Evolutionary conservation across 2,888 invertebrate genomes (phyloP), one percentile per base, ranked within the genome.

Genomic region (Melanophora roralis): DNA sequence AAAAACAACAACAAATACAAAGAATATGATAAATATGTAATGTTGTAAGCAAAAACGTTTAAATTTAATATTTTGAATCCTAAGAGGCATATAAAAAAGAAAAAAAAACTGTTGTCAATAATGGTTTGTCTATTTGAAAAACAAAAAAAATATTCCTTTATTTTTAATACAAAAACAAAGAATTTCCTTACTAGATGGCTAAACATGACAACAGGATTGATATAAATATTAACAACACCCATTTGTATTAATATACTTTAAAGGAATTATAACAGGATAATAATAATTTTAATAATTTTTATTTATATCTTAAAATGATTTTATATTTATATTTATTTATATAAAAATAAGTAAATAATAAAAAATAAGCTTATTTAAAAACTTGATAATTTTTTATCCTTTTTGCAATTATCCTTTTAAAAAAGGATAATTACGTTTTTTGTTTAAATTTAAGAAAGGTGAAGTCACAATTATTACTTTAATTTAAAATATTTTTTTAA

Each of bases 251-350:
- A n/a, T n/a, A 23, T 27, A 38, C 11, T 27, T 49, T 43, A 47
- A 59, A 40, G 53, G 67, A 65, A 67, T 72, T 60, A 67, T 62
- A 60, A 27, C 51, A 72, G 72, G 71, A 77, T 77, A 27, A 16
- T 34, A 32, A 21, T 16, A 51, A n/a, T n/a, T n/a, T n/a, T n/a
- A n/a, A 34, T 34, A 12, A 36, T 12, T 11, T 57, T 36, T 16
- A 43, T 21, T 45, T 21, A n/a, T 14, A 0, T 19, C 19, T 34
- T 36, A 7, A 4, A 45, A 14, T n/a, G 7, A 32, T 43, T 14
- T 6, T 43, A 14, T 34, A 34, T 6, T 34, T 34, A 43, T 9
- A 6, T 43, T 43, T 38, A n/a, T n/a, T n/a, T n/a, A n/a, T n/a
- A n/a, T n/a, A n/a, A n/a, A n/a, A n/a, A n/a, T n/a, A n/a, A n/a